A percentile compares a stretch with the other conserved stretches of the same genome.
Conservation (phyloP, 2,113 vertebrate species). For the Camelus dromedarius region DNA sequence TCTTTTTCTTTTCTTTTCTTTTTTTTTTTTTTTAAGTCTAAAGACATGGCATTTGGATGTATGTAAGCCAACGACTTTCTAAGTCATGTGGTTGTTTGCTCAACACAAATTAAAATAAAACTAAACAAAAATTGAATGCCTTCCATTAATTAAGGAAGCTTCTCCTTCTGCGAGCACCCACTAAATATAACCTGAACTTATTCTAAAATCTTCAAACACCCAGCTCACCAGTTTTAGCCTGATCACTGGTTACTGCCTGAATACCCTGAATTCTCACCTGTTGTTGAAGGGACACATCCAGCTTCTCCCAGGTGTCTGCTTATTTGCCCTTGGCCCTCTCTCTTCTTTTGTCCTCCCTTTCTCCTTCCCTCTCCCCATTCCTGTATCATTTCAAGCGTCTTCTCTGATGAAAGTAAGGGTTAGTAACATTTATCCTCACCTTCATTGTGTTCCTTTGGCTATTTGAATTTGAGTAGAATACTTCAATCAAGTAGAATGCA, state of each 20-base stretch:
- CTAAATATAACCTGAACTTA: neutral
- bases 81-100: neutral
- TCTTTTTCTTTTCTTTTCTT: neutral
- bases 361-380: neutral
- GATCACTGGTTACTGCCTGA: neutral
- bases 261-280: neutral
- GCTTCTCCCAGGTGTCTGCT: fast-evolving
- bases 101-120: constrained; percentile 6
- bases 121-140: neutral
- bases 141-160: neutral
- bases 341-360: neutral
- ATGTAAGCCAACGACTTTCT: neutral
- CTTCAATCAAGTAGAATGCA: neutral
- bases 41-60: neutral
- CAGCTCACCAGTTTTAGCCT: neutral
- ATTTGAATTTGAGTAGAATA: neutral
- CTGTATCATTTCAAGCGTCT: neutral
- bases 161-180: neutral
- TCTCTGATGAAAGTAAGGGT: neutral
- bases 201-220: neutral
- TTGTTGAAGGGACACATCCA: neutral
- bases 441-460: constrained; percentile 14
- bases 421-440: neutral
- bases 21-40: neutral
- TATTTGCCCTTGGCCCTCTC: neutral